Percentiles rank a stretch among this genome's conserved stretches.
These are phyloP conservation scores for Formica exsecta DNA, from an alignment of 1,140 invertebrate genomes.

Conservation along the genomic window DNA sequence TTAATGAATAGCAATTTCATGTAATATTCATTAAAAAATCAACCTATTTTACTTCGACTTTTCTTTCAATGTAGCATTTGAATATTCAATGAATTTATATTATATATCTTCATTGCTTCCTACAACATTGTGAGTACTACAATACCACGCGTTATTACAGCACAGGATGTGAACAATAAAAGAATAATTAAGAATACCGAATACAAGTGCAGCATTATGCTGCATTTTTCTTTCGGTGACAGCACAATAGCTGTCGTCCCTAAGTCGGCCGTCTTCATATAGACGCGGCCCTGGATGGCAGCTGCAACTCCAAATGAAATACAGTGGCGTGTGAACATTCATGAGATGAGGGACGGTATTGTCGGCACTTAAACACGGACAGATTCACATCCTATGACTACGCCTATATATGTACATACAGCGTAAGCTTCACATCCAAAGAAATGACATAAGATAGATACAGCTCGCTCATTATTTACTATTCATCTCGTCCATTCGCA, in stretches of 20 bases:
- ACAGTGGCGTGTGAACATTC: slow-evolving; percentile 53
- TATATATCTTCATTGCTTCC: background rate
- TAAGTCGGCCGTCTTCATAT: background rate
- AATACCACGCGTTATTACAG: background rate
- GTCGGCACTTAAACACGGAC: slow-evolving; percentile 39
- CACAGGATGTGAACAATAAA: background rate
- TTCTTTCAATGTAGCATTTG: background rate
- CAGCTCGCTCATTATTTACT: slow-evolving; percentile 28
- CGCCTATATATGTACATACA: background rate
- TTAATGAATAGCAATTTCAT: background rate
- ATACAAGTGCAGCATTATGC: slow-evolving; percentile 15
- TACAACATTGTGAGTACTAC: background rate
- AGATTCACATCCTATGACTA: slow-evolving; percentile 3
- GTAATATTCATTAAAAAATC: slow-evolving; percentile 14
- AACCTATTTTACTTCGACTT: background rate
- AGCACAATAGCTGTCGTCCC: background rate
- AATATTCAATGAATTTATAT: slow-evolving; percentile 17
- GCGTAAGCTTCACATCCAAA: background rate
- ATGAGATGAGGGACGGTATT: slow-evolving; percentile 43
- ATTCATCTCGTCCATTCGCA: background rate
- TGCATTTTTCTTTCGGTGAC: slow-evolving; percentile 1
- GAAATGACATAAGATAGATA: slow-evolving; percentile 7
- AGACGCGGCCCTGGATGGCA: slow-evolving; percentile 46
- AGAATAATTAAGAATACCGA: slow-evolving; percentile 22
- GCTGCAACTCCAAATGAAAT: slow-evolving; percentile 65